Conservation (phyloP, 1,140 invertebrate genomes). For the Hyphantria cunea region DNA sequence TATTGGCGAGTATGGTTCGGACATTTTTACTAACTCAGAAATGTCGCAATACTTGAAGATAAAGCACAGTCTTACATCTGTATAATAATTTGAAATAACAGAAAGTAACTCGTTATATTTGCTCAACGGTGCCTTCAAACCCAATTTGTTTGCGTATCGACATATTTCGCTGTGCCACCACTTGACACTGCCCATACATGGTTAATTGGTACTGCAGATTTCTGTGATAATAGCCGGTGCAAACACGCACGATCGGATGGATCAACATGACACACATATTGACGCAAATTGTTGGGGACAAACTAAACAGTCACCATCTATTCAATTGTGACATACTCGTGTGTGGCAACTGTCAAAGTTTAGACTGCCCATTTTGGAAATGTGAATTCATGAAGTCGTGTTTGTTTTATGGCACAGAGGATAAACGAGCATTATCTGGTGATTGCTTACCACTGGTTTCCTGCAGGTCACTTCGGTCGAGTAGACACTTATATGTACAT, state of each 20-base stretch:
- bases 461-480: too few relatives aligned
- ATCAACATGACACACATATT: constrained; percentile 43
- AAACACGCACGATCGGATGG: constrained; percentile 42
- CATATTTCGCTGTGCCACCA: constrained; percentile 6
- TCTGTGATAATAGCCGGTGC: constrained; percentile 37
- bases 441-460: too few relatives aligned
- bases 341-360: neutral
- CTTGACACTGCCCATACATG: constrained; percentile 53
- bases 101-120: constrained; percentile 38
- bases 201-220: constrained; percentile 32
- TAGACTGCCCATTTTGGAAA: neutral
- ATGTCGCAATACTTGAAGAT: too few relatives aligned
- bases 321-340: constrained; percentile 20
- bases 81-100: constrained; percentile 28
- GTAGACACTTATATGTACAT: too few relatives aligned
- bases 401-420: too few relatives aligned
- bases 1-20: too few relatives aligned
- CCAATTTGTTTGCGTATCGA: neutral
- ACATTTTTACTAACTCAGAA: too few relatives aligned
- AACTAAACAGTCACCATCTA: neutral
- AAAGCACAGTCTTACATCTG: too few relatives aligned
- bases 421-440: too few relatives aligned
- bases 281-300: neutral
- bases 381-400: too few relatives aligned
- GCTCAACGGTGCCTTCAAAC: constrained; percentile 9